Base-by-base conservation (phyloP, 1,140 invertebrate genomes). In the Drosophila punjabiensis region DNA sequence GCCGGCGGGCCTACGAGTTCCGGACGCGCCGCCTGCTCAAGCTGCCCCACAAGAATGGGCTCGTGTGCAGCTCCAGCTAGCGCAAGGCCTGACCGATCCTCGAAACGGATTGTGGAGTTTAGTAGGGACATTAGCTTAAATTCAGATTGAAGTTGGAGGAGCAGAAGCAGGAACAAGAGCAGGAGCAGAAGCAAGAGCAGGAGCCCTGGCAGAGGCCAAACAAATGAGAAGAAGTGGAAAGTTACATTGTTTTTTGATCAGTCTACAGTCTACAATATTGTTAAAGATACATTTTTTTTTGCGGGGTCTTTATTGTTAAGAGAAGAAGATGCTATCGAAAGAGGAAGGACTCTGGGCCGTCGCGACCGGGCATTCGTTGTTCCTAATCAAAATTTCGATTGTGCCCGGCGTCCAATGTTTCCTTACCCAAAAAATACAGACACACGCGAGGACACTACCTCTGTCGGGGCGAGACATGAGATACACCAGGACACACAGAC, bases 1-100 rank as follows among this genome's bases (percentile, higher is more conserved):
- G 98, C 94, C 96, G 98, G 18, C 96, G 97, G 79, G 97, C 99
- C 37, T 99, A 99, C 94, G 98, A 99, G 93, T 99, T 98, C 94
- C 95, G 98, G 64, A 96, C 97, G 68, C 97, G 96, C 83, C 96
- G 96, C 78, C 95, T 97, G 71, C 94, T 96, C 48, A 96, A 96
- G 88, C 95, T 96, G 94, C 95, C 95, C 28, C 92, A 90, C 53
- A 93, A 93, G 86, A 89, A 70, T 28, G 70, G 74, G 30, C 67
- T 82, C 10, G 63, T 67, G 10, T 66, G 47, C 64, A 76, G 65
- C 87, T 82, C 85, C 67, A 65, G 59, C 67, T 80, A 58, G 65
- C 69, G 69, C 33, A 73, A 61, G 33, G 55, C 71, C 48, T 18
- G 64, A 28, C 8, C 61, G 11, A 52, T 28, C 1, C 20, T 5